These are phyloP conservation scores for Globodera ellingtonae DNA, from an alignment of 1,140 invertebrate species.

Conservation along the genomic window DNA sequence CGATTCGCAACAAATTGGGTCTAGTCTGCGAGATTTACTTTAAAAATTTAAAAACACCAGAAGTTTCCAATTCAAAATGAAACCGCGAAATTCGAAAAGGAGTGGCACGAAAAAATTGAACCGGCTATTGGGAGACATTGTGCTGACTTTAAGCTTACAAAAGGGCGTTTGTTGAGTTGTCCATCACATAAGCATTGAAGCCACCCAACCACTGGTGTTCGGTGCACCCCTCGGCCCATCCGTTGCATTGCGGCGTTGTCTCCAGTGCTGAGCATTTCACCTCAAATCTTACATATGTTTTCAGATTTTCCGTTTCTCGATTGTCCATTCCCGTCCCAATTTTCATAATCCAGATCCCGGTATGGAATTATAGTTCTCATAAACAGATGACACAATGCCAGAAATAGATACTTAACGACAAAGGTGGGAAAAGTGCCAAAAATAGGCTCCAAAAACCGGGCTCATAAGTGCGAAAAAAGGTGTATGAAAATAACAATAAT, in stretches of 20 bases:
- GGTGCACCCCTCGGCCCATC: conserved; percentile 52
- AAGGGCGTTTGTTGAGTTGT: conserved; percentile 58
- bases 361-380: no score
- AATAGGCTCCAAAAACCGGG: no score
- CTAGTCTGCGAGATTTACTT: conserved; percentile 43
- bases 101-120: neutral
- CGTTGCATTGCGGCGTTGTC: conserved; percentile 58
- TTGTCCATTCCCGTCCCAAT: no score
- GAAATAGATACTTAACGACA: no score
- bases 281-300: conserved; percentile 23
- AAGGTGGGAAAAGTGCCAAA: no score
- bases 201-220: conserved; percentile 59
- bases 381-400: no score
- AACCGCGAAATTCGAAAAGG: neutral
- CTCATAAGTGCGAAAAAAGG: no score
- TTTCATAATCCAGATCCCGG: no score
- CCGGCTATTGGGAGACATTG: neutral
- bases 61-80: neutral
- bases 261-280: conserved; percentile 46
- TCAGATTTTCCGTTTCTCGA: neutral
- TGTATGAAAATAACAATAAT: no score
- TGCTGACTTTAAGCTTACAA: conserved; percentile 44
- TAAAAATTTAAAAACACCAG: neutral
- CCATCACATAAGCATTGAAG: conserved; percentile 57
- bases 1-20: conserved; percentile 58